Evolutionary conservation across 2,888 invertebrate genomes (phyloP).

Genomic region (Chirona hameri): DNA sequence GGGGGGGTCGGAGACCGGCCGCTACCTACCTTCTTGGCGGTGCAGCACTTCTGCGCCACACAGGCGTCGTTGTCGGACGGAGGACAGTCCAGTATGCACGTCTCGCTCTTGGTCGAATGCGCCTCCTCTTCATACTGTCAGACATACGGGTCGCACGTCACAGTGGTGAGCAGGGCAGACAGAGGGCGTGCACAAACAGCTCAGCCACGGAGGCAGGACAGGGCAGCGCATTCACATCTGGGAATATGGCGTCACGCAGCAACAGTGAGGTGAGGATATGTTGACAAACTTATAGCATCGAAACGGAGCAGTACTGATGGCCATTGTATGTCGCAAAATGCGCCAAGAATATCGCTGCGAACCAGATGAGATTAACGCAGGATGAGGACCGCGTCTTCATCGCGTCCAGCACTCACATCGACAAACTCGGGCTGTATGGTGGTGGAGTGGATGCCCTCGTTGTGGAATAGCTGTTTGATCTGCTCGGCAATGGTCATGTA

Average conservation of each 20-base stretch:
- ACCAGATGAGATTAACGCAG: too few species aligned
- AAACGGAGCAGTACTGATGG: too few species aligned
- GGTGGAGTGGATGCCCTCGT: slow-evolving; percentile 97
- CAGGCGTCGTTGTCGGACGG: slow-evolving; percentile 38
- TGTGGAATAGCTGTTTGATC: slow-evolving; percentile 95
- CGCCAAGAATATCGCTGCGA: too few species aligned
- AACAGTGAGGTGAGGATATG: too few species aligned
- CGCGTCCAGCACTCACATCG: slow-evolving; percentile 53
- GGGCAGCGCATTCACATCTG: too few species aligned
- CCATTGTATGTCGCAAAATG: too few species aligned
- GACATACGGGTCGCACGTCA: not conserved
- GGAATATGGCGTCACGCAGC: too few species aligned
- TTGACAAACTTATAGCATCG: too few species aligned
- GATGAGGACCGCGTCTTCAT: too few species aligned
- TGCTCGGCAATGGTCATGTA: slow-evolving; percentile 96
- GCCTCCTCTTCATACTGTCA: slow-evolving; percentile 34
- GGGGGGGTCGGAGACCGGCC: not conserved
- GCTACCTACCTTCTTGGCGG: slow-evolving; percentile 31
- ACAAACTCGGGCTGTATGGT: slow-evolving; percentile 98
- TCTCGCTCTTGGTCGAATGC: slow-evolving; percentile 37
- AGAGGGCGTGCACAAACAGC: too few species aligned
- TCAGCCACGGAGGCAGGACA: too few species aligned
- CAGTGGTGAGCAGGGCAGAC: too few species aligned
- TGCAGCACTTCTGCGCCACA: slow-evolving; percentile 40
- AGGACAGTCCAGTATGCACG: slow-evolving; percentile 40